These are phyloP conservation scores for Hipparchia sbordonii DNA, from an alignment of 2,888 invertebrate species.

Conservation along the genomic window DNA sequence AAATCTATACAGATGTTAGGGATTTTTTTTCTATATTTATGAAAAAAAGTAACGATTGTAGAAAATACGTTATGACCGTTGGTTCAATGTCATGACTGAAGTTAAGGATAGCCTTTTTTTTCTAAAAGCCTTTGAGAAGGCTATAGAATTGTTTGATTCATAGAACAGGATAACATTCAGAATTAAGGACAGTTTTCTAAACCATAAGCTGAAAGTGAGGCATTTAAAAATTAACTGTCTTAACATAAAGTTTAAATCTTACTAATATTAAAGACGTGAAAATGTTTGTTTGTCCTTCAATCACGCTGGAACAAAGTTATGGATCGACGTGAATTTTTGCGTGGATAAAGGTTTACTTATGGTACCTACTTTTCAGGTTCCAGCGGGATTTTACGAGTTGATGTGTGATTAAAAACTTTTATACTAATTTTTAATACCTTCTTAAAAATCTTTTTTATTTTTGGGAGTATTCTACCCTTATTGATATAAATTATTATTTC, in stretches of 20 bases:
- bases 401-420: too few species aligned
- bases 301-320: too few species aligned
- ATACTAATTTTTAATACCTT: too few species aligned
- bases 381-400: too few species aligned
- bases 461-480: too few species aligned
- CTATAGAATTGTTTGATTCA: not conserved
- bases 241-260: too few species aligned
- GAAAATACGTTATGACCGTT: constrained; percentile 69
- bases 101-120: constrained; percentile 4
- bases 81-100: constrained; percentile 38
- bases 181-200: not conserved
- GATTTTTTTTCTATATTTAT: constrained; percentile 16
- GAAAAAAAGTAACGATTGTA: constrained; percentile 29
- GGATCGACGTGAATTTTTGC: too few species aligned
- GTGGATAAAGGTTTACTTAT: too few species aligned
- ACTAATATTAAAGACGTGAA: too few species aligned
- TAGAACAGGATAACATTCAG: not conserved
- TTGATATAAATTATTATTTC: not conserved
- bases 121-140: constrained; percentile 1
- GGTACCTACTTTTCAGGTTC: too few species aligned
- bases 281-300: too few species aligned
- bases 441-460: too few species aligned
- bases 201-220: not conserved
- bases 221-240: not conserved
- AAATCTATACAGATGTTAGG: not conserved